Evolutionary conservation across 2,797 vertebrate species (phyloP), one percentile per base, ranked within the genome.

Genomic region (Arrhamphus sclerolepis): DNA sequence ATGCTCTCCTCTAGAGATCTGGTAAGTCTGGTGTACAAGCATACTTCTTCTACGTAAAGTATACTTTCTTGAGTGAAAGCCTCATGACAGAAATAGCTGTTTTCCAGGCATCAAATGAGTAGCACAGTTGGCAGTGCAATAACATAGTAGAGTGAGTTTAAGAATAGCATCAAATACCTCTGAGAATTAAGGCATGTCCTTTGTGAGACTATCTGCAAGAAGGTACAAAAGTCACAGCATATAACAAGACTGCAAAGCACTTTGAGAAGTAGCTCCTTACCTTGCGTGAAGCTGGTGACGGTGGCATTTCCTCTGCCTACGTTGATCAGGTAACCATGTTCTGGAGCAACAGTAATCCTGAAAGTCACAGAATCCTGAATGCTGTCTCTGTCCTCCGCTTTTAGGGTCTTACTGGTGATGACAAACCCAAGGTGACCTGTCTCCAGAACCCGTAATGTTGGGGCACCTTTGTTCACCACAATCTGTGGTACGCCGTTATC

Each of bases 331-430:
- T 96, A 95, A 55, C 97, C 97, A 42, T 99, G 95, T 48, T 76
- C 89, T 0, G 96, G 94, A 0, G 83, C 82, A 18, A 91, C 88
- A 0, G 94, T 96, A 47, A 99, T 88, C 77, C 90, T 88, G 81
- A 97, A 95, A 50, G 83, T 93, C 54, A 98, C 93, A n/a, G 91
- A 87, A 50, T 77, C 44, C 2, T 87, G 92, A 16, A 77, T 63
- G 70, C 96, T 98, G 90, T 98, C 96, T 75, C 93, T 92, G 85
- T 99, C 97, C 79, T 95, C 94, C 6, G 92, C 96, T 89, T 92
- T 98, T 57, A 99, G 89, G 1, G 90, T 89, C 83, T 97, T 99
- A 84, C 92, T 95, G n/a, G 96, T 98, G 83, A 99, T 93, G 66
- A 94, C 80, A 82, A 96, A 97, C 0, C 97, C 97, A 0, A 94